Evolutionary conservation across 2,113 vertebrate species (phyloP), one percentile per base, ranked within the genome.

Genomic region (Zingel zingel): DNA sequence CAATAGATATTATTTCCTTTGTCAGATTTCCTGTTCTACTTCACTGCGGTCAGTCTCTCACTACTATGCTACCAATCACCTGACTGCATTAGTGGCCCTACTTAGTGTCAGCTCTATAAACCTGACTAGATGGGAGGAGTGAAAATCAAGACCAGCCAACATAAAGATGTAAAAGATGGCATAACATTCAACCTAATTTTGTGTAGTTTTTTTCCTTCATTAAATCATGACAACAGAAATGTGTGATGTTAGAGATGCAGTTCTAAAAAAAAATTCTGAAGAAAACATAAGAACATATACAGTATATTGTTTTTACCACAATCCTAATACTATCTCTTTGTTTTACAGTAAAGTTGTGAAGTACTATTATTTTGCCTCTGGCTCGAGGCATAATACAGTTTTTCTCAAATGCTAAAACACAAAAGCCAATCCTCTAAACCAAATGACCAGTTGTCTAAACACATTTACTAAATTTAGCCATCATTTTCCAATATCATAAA

Each of bases 61-160:
- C 11, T 63, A 4, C 61, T n/a, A 9, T 7, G 62, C 36, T 45
- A 21, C 23, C 62, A 45, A 23, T 45, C 21, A 45, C 39, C 9
- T 43, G 36, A 63, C 62, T 33, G 30, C 30, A 33, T 33, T 33
- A 33, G 30, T 33, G 30, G 30, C 30, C 30, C 30, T 33, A 33
- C 30, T 33, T 33, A 33, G 30, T 5, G 5, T 79, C 71, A 79
- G 4, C 76, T 72, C 59, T 25, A 27, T 83, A 74, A 83, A 83
- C 59, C 71, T 83, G 68, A 75, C 64, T 39, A 27, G 25, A 74
- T 58, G 43, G 64, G 47, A 76, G 16, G 14, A 43, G 45, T 65
- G 25, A 81, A 51, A 70, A 81, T 64, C 25, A 77, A 77, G 36
- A 50, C 6, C 30, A 53, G 13, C 64, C 57, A 47, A 57, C 10